Evolutionary conservation across 2,797 vertebrate genomes (phyloP), one percentile per base, ranked within the genome.

Genomic region (Darevskia nairensis): DNA sequence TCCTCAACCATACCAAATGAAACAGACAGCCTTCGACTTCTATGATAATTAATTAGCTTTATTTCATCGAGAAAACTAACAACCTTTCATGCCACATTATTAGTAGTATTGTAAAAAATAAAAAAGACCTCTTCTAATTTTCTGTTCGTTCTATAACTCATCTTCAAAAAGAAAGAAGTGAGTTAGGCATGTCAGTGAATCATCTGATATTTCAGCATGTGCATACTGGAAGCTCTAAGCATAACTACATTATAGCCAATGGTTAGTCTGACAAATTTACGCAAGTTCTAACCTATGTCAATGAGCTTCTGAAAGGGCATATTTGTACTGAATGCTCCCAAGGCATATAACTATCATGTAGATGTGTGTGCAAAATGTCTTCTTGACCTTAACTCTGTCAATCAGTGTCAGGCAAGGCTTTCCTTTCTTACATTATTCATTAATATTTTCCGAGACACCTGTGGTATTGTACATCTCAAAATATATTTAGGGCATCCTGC

Each of bases 381-480:
- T 64, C 71, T 75, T 85, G 71, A 75, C 50, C 83, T 85, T 85
- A 75, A 61, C 50, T 75, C 71, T 61, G 35, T 41, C 50, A 41
- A 29, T 75, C 69, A 61, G 11, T 75, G 46, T 84, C 23, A 32
- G 11, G 23, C 41, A 17, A 50, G 27, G 19, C 21, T 55, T 55
- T 25, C 41, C 32, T 74, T 85, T 55, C 50, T 29, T 15, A 72
- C 10, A 35, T 75, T 75, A 41, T 84, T 41, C 72, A 61, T 41
- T 75, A 5, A 29, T 41, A 41, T 61, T 75, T 76, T 27, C 72
- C 15, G 25, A 41, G 17, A 50, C 32, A n/a, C 13, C 6, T 32
- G 50, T 27, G 32, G 32, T 29, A 50, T 8, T 39, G 50, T 50
- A 21, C 7, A n/a, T 21, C 29, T 83, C 41, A 17, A 44, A 82